Percentiles rank a stretch among this genome's conserved stretches.
These are phyloP conservation scores for Tragelaphus imberbis DNA, from an alignment of 2,113 vertebrate species.

Conservation along the genomic window DNA sequence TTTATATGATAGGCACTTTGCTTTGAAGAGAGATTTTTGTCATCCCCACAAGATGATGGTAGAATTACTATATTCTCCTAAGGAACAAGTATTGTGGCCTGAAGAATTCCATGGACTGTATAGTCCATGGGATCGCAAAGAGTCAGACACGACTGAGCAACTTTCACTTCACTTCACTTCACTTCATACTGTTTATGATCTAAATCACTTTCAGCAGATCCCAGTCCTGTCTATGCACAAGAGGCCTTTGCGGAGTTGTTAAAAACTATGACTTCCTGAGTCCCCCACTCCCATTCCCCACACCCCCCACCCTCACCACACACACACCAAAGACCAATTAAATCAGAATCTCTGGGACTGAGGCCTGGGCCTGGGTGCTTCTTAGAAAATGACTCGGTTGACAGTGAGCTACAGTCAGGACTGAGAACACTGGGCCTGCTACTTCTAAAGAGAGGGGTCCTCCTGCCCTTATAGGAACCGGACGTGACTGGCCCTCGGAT, in stretches of 20 bases:
- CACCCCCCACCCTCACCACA: background rate
- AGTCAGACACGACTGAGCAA: background rate
- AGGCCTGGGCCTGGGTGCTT: background rate
- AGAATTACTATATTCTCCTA: background rate
- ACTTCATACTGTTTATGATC: background rate
- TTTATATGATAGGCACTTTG: background rate
- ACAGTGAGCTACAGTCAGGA: background rate
- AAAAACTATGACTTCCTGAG: background rate
- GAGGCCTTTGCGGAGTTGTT: background rate
- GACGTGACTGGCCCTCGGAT: conserved; percentile 16
- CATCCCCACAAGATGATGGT: background rate
- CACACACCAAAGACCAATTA: background rate
- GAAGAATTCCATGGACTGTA: background rate
- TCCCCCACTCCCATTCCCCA: fast-evolving
- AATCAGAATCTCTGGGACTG: background rate
- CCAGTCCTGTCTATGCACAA: background rate
- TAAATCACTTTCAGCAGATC: background rate
- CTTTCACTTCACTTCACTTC: background rate
- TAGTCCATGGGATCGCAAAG: background rate
- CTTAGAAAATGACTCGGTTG: background rate
- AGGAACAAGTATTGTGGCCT: background rate
- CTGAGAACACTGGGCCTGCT: background rate
- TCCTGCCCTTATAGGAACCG: background rate
- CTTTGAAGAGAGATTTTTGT: conserved; percentile 1
- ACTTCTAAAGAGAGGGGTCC: background rate